Percentiles rank a stretch among this genome's conserved stretches.
Conservation (phyloP, 1,140 invertebrate species). For the Pemphigus obesinymphae region DNA sequence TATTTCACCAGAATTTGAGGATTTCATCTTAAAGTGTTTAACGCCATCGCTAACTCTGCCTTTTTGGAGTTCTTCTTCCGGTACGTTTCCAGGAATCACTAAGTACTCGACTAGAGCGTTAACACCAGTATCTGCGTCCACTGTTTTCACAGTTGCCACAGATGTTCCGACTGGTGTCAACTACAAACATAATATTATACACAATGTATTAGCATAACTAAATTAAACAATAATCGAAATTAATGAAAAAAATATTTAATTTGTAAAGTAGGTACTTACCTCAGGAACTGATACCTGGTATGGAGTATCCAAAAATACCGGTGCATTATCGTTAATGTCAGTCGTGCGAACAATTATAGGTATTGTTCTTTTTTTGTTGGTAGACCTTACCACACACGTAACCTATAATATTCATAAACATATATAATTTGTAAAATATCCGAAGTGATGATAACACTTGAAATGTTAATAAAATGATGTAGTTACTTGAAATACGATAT, state of each 20-base stretch:
- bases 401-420: too few relatives aligned
- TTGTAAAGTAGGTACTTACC: constrained; percentile 56
- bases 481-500: constrained; percentile 78
- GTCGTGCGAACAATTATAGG: constrained; percentile 82
- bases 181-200: too few relatives aligned
- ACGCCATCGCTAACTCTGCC: constrained; percentile 70
- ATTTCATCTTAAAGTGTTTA: constrained; percentile 75
- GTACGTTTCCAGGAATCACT: constrained; percentile 57
- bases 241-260: not conserved
- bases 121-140: constrained; percentile 78
- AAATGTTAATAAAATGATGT: not conserved
- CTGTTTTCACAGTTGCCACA: constrained; percentile 75
- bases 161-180: constrained; percentile 81
- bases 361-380: constrained; percentile 69
- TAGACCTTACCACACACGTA: constrained; percentile 69
- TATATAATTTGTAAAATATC: too few relatives aligned
- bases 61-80: constrained; percentile 53
- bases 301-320: constrained; percentile 71
- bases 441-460: not conserved
- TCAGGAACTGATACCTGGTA: constrained; percentile 82
- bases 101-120: constrained; percentile 82
- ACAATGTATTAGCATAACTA: not conserved
- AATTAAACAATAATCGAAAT: not conserved
- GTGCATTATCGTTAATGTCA: constrained; percentile 86
- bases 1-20: constrained; percentile 84